Base-by-base conservation (phyloP, 1,140 invertebrate genomes). In the Diabrotica undecimpunctata region DNA sequence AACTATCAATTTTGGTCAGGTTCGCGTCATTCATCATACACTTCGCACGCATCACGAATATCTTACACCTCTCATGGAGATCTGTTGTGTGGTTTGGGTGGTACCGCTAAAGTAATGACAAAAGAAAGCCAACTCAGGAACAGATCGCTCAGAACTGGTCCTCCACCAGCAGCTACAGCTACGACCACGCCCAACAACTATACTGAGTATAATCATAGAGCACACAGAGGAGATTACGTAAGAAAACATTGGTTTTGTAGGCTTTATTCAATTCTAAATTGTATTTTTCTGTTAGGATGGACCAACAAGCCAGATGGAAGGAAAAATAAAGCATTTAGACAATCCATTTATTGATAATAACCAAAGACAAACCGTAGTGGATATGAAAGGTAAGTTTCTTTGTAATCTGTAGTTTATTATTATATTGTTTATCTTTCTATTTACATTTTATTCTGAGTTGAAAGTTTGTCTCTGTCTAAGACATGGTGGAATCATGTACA, bases 41-140 rank as follows among this genome's bases (percentile, higher is more conserved):
- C 94, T 59, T 96, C 94, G 54, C 94, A 97, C 78, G 91, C 92
- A 52, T 95, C 93, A 37, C 85, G 93, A 70, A 84, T 95, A 67
- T 96, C 94, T 35, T 96, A 96, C 81, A 96, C 93, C 51, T 96
- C 94, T 25, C 94, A 96, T 80, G 93, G 90, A 11, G 94, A 96
- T 80, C 82, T 96, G 54, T 83, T 94, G 58, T 88, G 88, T 65
- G 87, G 90, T 68, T 84, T 88, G 69, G 83, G 82, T 11, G 85
- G 84, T 66, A 85, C 87, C 74, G 84, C 84, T 70, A 87, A 81
- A 82, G 79, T 81, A 39, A 88, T 88, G 80, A 95, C 93, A 54
- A 95, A 95, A 79, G 92, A 96, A 78, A 90, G 89, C 70, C 88
- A 88, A 77, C 80, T 95, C 60, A 83, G 89, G 67, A 87, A 86